Evolutionary conservation across 2,888 invertebrate species (phyloP), one percentile per base, ranked within the genome.

Genomic region (Cenopis cana): DNA sequence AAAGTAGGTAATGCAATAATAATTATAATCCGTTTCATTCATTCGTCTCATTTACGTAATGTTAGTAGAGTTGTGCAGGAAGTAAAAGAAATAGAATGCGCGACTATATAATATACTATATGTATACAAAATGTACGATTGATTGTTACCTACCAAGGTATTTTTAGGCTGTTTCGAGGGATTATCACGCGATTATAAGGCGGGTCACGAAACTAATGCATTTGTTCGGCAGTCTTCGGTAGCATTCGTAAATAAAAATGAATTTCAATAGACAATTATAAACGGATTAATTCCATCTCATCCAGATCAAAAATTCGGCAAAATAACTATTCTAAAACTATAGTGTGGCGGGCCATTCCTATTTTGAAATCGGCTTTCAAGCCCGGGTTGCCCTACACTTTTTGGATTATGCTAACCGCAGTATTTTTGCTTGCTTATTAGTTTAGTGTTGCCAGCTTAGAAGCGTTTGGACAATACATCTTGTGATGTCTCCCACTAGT

Each of bases 311-410:
- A 1, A 24, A 24, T 33, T 33, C 33, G 33, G 33, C 33, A 8
- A 33, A 33, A 33, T 33, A 33, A 8, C 33, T 8, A 8, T 33
- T 33, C 33, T 33, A 33, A 33, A 33, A 33, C 33, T 33, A 10
- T 59, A 59, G 20, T 38, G n/a, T 41, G 38, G 11, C 9, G 41
- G 9, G 14, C 41, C n/a, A 20, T 14, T 41, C 3, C 62, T 52
- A 52, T 62, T 62, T 62, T 52, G 36, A 54, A 62, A 18, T 52
- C 62, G 36, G 49, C 62, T 50, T 62, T 62, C 62, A 62, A 52
- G 18, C 18, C 50, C 36, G 36, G 50, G 50, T 62, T 52, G 20
- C 62, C 50, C 50, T 62, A 14, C 61, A 5, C 61, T 12, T 9
- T 18, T 50, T 60, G n/a, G n/a, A n/a, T n/a, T n/a, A n/a, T n/a